Evolutionary conservation across 1,140 invertebrate genomes (phyloP).

Genomic region (Apolygus lucorum): DNA sequence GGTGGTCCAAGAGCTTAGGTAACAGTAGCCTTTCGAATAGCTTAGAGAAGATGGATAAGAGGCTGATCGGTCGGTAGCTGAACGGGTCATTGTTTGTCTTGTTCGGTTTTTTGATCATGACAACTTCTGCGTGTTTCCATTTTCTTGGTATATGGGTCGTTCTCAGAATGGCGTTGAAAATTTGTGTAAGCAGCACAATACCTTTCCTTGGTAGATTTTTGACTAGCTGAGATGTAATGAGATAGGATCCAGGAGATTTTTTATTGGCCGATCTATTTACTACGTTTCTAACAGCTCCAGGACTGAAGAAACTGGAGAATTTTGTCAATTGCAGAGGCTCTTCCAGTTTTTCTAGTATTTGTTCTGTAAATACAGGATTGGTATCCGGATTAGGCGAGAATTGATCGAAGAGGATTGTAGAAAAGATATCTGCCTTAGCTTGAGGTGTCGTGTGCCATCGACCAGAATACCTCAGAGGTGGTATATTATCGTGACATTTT

Average conservation of each 20-base stretch:
- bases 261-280: neutral
- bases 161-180: neutral
- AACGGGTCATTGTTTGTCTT: neutral
- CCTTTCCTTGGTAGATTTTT: neutral
- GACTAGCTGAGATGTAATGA: neutral
- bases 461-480: neutral
- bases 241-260: neutral
- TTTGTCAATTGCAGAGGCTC: no score
- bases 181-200: neutral
- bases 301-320: neutral
- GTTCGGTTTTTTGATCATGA: neutral
- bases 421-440: neutral
- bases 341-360: neutral
- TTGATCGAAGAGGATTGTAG: neutral
- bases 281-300: neutral
- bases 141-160: neutral
- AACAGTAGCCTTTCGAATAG: neutral
- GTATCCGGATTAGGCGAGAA: neutral
- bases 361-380: neutral
- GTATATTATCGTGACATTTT: no score
- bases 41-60: neutral
- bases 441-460: neutral
- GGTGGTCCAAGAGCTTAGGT: neutral
- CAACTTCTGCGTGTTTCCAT: neutral
- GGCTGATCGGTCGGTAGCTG: neutral